Conservation (phyloP, 2,888 invertebrate genomes). For the Coecobrya sp. region DNA sequence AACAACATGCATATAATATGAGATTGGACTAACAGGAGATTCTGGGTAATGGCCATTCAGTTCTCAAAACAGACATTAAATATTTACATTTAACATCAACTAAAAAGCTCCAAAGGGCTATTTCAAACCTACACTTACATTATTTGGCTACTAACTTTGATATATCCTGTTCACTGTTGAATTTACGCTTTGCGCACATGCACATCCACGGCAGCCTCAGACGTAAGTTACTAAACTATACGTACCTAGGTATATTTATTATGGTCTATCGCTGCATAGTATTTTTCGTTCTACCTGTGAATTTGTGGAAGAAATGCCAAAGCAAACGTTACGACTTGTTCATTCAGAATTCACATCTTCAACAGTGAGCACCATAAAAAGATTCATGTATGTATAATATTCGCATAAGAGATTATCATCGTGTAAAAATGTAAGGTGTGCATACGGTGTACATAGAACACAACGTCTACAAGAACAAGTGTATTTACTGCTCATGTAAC, state of each 20-base stretch:
- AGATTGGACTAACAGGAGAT: neutral
- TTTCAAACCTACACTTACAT: slow-evolving; percentile 1
- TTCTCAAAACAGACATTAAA: slow-evolving; percentile 55
- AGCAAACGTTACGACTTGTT: slow-evolving; percentile 52
- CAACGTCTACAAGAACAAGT: slow-evolving; percentile 41
- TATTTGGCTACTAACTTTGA: slow-evolving; percentile 2
- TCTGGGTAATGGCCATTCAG: slow-evolving; percentile 38
- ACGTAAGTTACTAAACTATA: neutral
- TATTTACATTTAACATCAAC: slow-evolving; percentile 38
- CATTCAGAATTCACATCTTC: slow-evolving; percentile 70
- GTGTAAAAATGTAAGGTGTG: slow-evolving; percentile 44
- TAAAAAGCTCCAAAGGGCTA: neutral
- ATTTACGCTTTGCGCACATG: neutral
- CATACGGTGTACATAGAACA: slow-evolving; percentile 7
- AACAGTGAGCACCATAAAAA: slow-evolving; percentile 54
- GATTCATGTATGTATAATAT: neutral
- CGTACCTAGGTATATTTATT: neutral
- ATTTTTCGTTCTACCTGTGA: slow-evolving; percentile 54
- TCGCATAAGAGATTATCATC: slow-evolving; percentile 37
- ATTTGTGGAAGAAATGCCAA: slow-evolving; percentile 54
- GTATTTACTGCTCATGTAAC: slow-evolving; percentile 2
- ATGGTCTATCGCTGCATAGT: neutral
- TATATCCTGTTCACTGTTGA: slow-evolving; percentile 26
- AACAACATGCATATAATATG: no score
- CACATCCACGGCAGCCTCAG: neutral